These are phyloP conservation scores for Alloscopus bannaensis DNA, from an alignment of 2,888 invertebrate genomes.

Conservation along the genomic window DNA sequence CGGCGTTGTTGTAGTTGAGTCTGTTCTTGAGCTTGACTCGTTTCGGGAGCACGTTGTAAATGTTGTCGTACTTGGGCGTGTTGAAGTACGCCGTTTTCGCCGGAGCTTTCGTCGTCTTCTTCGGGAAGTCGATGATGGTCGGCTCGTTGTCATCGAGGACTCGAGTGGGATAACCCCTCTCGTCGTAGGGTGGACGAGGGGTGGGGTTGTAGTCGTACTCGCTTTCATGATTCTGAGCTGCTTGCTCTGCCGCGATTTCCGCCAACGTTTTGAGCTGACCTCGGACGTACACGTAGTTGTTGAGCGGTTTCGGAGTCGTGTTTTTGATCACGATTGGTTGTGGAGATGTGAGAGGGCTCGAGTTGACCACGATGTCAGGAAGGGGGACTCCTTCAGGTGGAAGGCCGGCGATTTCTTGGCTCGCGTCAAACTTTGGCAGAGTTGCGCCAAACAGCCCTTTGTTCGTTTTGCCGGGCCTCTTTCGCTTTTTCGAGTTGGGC, in stretches of 20 bases:
- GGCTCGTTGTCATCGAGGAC: slow-evolving; percentile 66
- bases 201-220: slow-evolving; percentile 64
- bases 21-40: slow-evolving; percentile 57
- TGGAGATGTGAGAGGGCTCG: slow-evolving; percentile 45
- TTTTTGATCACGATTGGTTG: slow-evolving; percentile 60
- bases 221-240: slow-evolving; percentile 55
- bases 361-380: slow-evolving; percentile 48
- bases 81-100: slow-evolving; percentile 69
- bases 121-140: slow-evolving; percentile 49
- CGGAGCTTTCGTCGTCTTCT: slow-evolving; percentile 67
- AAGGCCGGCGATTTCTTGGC: slow-evolving; percentile 58
- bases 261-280: slow-evolving; percentile 71
- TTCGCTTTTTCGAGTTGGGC: slow-evolving; percentile 65
- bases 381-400: slow-evolving; percentile 36
- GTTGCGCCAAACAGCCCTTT: slow-evolving; percentile 57
- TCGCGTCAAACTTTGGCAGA: slow-evolving; percentile 58
- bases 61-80: slow-evolving; percentile 70
- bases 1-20: slow-evolving; percentile 45
- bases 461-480: slow-evolving; percentile 66
- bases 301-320: slow-evolving; percentile 69
- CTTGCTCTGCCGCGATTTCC: slow-evolving; percentile 69
- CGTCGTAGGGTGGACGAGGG: slow-evolving; percentile 71
- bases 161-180: slow-evolving; percentile 71
- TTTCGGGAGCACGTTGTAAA: slow-evolving; percentile 66
- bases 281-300: slow-evolving; percentile 71